These are phyloP conservation scores for Eristalinus sepulchralis DNA, from an alignment of 2,888 invertebrate species.

Conservation along the genomic window DNA sequence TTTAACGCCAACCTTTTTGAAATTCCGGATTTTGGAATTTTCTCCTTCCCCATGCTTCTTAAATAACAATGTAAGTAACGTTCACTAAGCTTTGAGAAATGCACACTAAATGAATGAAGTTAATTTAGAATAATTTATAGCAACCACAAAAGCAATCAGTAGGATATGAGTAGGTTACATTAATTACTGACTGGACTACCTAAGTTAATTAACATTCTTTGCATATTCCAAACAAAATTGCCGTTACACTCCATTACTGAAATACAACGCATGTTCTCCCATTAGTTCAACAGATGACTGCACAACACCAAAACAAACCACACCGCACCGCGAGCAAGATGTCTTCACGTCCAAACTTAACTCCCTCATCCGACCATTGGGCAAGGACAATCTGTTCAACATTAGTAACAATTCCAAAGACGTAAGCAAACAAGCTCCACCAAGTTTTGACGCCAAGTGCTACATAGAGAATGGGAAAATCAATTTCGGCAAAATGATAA, in stretches of 20 bases:
- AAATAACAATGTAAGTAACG: too few relatives aligned
- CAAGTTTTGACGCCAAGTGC: slow-evolving; percentile 81
- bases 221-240: not conserved
- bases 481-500: slow-evolving; percentile 90
- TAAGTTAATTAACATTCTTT: too few relatives aligned
- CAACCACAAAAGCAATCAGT: too few relatives aligned
- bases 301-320: slow-evolving; percentile 82
- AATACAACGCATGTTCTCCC: slow-evolving; percentile 72
- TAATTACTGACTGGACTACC: too few relatives aligned
- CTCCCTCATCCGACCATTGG: slow-evolving; percentile 76
- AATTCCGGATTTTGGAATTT: too few relatives aligned
- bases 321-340: slow-evolving; percentile 76
- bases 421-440: slow-evolving; percentile 72
- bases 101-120: too few relatives aligned
- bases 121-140: too few relatives aligned
- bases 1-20: too few relatives aligned
- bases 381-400: slow-evolving; percentile 77
- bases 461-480: slow-evolving; percentile 89
- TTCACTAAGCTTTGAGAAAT: too few relatives aligned
- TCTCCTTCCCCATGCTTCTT: too few relatives aligned
- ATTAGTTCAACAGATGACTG: slow-evolving; percentile 84
- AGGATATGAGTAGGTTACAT: too few relatives aligned
- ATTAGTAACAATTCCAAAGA: slow-evolving; percentile 74
- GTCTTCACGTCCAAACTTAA: slow-evolving; percentile 79
- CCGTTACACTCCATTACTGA: too few relatives aligned